These are phyloP conservation scores for Timandra comae DNA, from an alignment of 2,888 invertebrate genomes.

Conservation along the genomic window DNA sequence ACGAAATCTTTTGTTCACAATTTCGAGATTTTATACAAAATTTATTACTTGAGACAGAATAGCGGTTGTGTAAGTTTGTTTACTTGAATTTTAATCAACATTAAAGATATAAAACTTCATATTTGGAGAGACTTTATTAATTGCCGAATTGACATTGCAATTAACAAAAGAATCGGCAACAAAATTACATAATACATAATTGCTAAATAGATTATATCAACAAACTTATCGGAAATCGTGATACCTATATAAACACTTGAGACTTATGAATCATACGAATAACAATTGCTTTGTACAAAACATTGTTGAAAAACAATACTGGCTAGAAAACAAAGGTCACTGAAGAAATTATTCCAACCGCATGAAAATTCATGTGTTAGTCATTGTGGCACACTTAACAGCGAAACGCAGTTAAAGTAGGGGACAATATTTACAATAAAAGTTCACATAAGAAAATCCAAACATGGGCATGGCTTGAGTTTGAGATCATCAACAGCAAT, in stretches of 20 bases:
- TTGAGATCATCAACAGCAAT: too few species aligned
- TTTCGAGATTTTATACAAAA: constrained; percentile 24
- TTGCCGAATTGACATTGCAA: background rate
- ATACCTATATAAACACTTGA: constrained; percentile 3
- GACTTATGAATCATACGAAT: constrained; percentile 42
- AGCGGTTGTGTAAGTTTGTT: constrained; percentile 29
- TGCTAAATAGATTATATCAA: too few species aligned
- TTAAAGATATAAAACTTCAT: constrained; percentile 3
- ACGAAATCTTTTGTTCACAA: constrained; percentile 33
- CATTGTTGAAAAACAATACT: constrained; percentile 42
- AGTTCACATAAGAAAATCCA: too few species aligned
- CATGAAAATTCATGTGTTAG: constrained; percentile 58
- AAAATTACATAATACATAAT: background rate
- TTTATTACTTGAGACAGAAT: constrained; percentile 17
- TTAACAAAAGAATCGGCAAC: background rate
- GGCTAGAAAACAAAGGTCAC: constrained; percentile 53
- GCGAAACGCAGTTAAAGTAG: constrained; percentile 3
- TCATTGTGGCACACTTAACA: constrained; percentile 36
- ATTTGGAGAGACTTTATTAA: background rate
- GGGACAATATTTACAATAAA: too few species aligned
- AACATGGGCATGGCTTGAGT: too few species aligned
- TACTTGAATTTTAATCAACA: constrained; percentile 26
- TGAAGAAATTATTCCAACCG: constrained; percentile 46
- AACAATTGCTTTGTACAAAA: constrained; percentile 29
- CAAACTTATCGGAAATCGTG: constrained; percentile 24